These are phyloP conservation scores for Hafferia zeledoni DNA, from an alignment of 2,797 vertebrate genomes.

Conservation along the genomic window DNA sequence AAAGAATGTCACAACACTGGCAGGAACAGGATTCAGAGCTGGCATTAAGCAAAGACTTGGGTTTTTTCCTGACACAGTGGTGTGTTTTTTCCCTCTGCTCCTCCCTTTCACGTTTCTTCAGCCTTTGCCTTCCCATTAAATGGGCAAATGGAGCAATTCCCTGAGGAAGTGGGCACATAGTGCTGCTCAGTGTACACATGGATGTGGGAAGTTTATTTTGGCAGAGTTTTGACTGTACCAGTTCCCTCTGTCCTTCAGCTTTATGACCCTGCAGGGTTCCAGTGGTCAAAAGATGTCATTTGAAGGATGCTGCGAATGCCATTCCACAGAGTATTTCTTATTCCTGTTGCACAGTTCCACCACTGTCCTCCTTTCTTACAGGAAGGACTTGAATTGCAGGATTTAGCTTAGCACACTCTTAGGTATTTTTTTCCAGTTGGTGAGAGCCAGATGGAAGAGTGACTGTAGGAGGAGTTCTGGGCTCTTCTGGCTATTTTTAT, in stretches of 20 bases:
- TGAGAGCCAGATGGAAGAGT: constrained; percentile 56
- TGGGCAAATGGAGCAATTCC: background rate
- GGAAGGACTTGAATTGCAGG: constrained; percentile 44
- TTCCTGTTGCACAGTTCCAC: constrained; percentile 38
- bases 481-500: background rate
- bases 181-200: background rate
- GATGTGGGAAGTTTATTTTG: background rate
- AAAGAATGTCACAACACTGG: background rate
- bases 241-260: constrained; percentile 23
- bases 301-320: constrained; percentile 11
- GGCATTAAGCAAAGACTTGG: background rate
- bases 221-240: background rate
- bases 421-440: constrained; percentile 59
- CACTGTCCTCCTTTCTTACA: constrained; percentile 38
- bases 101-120: background rate
- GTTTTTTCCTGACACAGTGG: background rate
- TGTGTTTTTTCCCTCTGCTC: background rate
- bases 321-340: constrained; percentile 43
- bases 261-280: constrained; percentile 13
- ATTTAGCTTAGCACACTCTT: constrained; percentile 49
- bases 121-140: background rate
- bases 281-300: constrained; percentile 5
- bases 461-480: constrained; percentile 43
- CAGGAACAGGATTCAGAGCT: background rate
- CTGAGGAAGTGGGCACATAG: background rate